These are phyloP conservation scores for Numenius phaeopus DNA, from an alignment of 2,797 vertebrate genomes.

Conservation along the genomic window DNA sequence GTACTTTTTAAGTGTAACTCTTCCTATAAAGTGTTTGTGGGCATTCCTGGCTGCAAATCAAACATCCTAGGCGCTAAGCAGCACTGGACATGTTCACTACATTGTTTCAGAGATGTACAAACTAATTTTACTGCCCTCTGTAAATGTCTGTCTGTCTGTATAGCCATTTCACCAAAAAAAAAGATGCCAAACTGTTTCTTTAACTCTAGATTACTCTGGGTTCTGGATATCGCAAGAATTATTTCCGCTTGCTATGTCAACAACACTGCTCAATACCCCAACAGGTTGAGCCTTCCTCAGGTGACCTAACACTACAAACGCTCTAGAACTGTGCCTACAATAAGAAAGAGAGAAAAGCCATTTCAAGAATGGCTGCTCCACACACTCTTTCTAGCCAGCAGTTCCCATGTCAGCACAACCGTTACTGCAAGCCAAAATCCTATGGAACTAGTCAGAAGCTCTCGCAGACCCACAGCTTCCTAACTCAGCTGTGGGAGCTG, in stretches of 20 bases:
- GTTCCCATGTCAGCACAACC: background rate
- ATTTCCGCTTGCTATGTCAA: background rate
- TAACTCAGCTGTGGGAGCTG: background rate
- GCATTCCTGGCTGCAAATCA: conserved; percentile 50
- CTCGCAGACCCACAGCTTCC: background rate
- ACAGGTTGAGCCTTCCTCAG: background rate
- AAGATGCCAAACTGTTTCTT: background rate
- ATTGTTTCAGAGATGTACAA: background rate
- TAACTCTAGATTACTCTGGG: background rate
- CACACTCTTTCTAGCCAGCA: background rate
- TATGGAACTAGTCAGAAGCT: background rate
- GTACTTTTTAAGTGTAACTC: conserved; percentile 37
- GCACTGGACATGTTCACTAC: background rate
- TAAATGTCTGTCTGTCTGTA: fast-evolving
- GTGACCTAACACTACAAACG: background rate
- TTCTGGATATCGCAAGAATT: background rate
- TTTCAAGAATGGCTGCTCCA: background rate
- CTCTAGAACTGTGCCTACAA: background rate
- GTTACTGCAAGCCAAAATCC: background rate
- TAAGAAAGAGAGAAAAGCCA: background rate
- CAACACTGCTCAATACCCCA: background rate
- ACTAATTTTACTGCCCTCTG: conserved; percentile 1
- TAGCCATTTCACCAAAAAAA: background rate
- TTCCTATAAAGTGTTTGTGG: conserved; percentile 24
- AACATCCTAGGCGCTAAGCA: conserved; percentile 1